Evolutionary conservation across 1,140 invertebrate species (phyloP).

Genomic region (Pantala flavescens): DNA sequence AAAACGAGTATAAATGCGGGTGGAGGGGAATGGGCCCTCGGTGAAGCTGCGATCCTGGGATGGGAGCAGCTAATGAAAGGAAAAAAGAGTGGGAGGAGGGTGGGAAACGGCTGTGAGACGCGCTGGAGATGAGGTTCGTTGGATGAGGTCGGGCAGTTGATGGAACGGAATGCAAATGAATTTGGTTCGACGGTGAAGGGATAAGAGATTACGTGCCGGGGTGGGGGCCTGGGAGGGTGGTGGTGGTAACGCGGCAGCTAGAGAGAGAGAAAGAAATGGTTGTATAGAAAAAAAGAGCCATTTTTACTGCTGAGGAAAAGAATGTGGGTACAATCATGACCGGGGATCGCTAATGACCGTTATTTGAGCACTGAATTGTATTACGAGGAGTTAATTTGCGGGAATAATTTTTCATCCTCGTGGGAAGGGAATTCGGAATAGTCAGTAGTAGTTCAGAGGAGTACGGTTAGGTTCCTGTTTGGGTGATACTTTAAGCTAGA

Average conservation of each 20-base stretch:
- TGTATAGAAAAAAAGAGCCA: not conserved
- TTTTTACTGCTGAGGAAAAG: not conserved
- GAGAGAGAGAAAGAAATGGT: not conserved
- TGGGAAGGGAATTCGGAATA: not conserved
- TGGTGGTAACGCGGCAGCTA: not conserved
- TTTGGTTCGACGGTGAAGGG: not conserved
- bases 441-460: too few relatives aligned
- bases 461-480: too few relatives aligned
- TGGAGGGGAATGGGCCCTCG: not conserved
- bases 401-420: conserved; percentile 9
- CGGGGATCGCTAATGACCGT: not conserved
- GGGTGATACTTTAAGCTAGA: too few relatives aligned
- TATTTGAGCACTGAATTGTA: conserved; percentile 10
- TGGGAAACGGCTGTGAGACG: not conserved
- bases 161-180: conserved; percentile 9
- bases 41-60: too few relatives aligned
- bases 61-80: not conserved
- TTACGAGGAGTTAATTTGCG: conserved; percentile 6
- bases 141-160: conserved; percentile 6
- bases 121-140: not conserved
- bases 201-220: not conserved
- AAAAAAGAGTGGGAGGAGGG: not conserved
- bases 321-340: conserved; percentile 1
- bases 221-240: not conserved
- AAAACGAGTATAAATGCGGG: not conserved